Percentiles rank a stretch among this genome's conserved stretches.
Evolutionary conservation across 2,888 invertebrate species (phyloP).

Genomic region (Drosophila greeni): DNA sequence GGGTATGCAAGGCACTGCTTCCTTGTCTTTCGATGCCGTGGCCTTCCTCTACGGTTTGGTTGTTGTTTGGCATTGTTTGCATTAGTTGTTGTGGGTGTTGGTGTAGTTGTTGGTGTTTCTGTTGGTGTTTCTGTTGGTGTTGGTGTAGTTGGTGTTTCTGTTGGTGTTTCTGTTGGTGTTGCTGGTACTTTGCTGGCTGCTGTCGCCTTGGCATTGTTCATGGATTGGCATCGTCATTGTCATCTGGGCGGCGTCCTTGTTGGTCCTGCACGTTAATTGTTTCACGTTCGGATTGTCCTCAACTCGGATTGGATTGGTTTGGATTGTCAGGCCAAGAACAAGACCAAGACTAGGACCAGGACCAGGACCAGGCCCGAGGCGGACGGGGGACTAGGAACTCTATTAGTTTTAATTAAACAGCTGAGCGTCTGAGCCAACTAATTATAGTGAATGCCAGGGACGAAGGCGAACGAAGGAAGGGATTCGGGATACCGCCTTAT

Average conservation of each 20-base stretch:
- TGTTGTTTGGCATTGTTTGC: conserved; percentile 40
- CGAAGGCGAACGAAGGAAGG: conserved; percentile 10
- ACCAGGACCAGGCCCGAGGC: too few species aligned
- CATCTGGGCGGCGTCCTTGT: conserved; percentile 34
- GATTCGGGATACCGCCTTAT: neutral
- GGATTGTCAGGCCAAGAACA: conserved; percentile 5
- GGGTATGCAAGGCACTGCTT: conserved; percentile 16
- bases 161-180: conserved; percentile 4
- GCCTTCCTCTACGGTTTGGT: conserved; percentile 8
- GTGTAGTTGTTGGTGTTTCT: neutral
- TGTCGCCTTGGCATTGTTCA: conserved; percentile 39
- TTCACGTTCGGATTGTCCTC: conserved; percentile 60
- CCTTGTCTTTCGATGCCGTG: conserved; percentile 12
- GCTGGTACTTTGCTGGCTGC: conserved; percentile 18
- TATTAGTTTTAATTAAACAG: conserved; percentile 73
- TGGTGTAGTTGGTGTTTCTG: neutral
- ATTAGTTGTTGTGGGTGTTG: conserved; percentile 16
- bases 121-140: conserved; percentile 12
- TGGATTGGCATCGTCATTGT: conserved; percentile 48
- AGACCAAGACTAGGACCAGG: neutral
- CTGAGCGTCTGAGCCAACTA: conserved; percentile 58
- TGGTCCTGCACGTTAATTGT: conserved; percentile 59
- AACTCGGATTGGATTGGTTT: conserved; percentile 34
- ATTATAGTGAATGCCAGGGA: conserved; percentile 61
- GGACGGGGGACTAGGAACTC: conserved; percentile 42